phyloP scores from a whole-genome alignment of 2,797 vertebrate genomes.

The Rhincodon typus region DNA sequence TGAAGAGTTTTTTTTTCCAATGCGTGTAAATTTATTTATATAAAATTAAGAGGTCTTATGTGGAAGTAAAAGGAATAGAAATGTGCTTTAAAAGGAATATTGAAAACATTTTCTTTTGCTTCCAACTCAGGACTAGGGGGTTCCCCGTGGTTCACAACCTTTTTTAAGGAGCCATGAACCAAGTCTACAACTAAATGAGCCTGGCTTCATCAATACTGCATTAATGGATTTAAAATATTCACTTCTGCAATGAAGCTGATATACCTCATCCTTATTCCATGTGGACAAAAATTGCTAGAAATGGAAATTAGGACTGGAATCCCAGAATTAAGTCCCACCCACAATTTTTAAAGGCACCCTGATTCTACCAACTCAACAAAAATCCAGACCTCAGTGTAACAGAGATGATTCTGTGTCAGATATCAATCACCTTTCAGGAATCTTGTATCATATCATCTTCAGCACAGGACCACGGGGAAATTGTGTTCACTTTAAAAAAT shows the following conservation, averaged over 20 bases:
- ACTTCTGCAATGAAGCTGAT: neutral
- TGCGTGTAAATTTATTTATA: no score
- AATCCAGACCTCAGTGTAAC: neutral
- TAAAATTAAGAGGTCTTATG: no score
- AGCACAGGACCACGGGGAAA: neutral
- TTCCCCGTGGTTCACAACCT: neutral
- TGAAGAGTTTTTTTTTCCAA: no score
- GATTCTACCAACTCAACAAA: neutral
- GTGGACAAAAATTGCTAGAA: neutral
- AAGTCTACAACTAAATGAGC: neutral
- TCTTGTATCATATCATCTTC: neutral
- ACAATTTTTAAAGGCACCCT: neutral
- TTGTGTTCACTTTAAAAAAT: neutral
- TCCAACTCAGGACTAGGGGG: neutral
- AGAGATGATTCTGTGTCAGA: neutral
- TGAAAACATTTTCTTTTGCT: neutral
- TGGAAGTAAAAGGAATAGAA: no score
- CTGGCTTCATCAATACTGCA: neutral
- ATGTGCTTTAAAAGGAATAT: neutral
- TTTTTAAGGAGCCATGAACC: neutral
- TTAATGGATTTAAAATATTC: neutral
- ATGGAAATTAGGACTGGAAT: neutral
- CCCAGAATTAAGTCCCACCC: neutral
- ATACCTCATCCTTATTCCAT: neutral
- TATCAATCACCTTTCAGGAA: neutral